These are phyloP conservation scores for Molanna angustata DNA, from an alignment of 2,888 invertebrate species.

Conservation along the genomic window DNA sequence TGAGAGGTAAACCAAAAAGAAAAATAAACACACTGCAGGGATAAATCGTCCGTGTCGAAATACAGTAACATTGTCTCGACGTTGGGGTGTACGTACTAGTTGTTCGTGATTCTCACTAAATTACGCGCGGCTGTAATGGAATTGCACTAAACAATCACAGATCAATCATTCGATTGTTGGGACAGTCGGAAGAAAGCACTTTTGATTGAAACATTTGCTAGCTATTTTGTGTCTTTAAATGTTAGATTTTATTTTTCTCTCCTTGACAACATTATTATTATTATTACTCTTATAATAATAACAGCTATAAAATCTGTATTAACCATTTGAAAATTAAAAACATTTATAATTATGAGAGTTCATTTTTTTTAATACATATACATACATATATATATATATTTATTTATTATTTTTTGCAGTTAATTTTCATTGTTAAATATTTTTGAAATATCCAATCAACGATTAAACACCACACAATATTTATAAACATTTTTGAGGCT, in stretches of 20 bases:
- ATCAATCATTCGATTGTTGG: neutral
- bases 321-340: conserved; percentile 12
- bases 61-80: too few relatives aligned
- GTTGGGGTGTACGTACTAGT: too few relatives aligned
- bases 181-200: conserved; percentile 39
- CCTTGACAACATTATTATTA: neutral
- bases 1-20: too few relatives aligned
- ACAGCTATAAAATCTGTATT: too few relatives aligned
- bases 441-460: conserved; percentile 13
- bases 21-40: too few relatives aligned
- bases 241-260: neutral
- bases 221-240: conserved; percentile 10
- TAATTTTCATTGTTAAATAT: conserved; percentile 13
- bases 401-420: conserved; percentile 11
- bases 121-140: too few relatives aligned
- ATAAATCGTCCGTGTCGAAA: too few relatives aligned
- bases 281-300: conserved; percentile 1
- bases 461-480: conserved; percentile 21
- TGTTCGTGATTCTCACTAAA: too few relatives aligned
- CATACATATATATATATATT: conserved; percentile 12
- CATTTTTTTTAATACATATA: conserved; percentile 6
- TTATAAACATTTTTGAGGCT: conserved; percentile 8
- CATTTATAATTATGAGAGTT: conserved; percentile 16
- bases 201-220: conserved; percentile 11
- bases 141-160: conserved; percentile 1